Evolutionary conservation across 1,140 invertebrate species (phyloP), one percentile per base, ranked within the genome.

Genomic region (Panagrolaimus sp.): DNA sequence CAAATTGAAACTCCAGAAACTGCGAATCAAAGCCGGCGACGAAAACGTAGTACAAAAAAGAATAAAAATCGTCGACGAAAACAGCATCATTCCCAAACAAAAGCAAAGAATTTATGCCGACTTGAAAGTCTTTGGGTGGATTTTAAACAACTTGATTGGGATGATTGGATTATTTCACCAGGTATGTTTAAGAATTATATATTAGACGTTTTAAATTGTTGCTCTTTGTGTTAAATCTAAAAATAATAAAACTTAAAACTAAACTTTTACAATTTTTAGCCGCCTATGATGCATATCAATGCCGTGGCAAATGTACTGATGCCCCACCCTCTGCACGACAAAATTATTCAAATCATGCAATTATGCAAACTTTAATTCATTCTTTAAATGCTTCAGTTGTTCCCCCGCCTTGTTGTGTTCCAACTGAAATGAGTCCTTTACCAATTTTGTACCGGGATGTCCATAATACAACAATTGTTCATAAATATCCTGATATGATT

Each of bases 311-410:
- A 28, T 58, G 52, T 28, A 58, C 14, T 28, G 21, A 58, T 21
- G 8, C 28, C 10, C 21, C 63, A n/a, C 63, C 43, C 1, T 24
- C 63, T 32, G 63, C 63, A 32, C 28, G 38, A 17, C 28, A 43
- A 28, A 64, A 64, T 28, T 32, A 32, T 15, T 43, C 63, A 32
- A 64, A 64, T 64, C 63, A 64, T 43, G 63, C 63, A 32, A 32
- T 64, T 21, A 64, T 64, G 17, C 28, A 64, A 64, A 64, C 32
- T 12, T 24, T 64, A 9, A 21, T 64, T 17, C 63, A 43, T 14
- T 21, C 17, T 10, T n/a, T 64, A 24, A 17, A 43, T 64, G 28
- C 17, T n/a, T 24, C 32, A 24, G 17, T 15, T n/a, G 63, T 43
- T 5, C 28, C 28, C 8, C 43, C 63, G 5, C 28, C 63, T 15